phyloP scores from a whole-genome alignment of 37 sponge, comb jelly and placozoan species.

The Oopsacas minuta region DNA sequence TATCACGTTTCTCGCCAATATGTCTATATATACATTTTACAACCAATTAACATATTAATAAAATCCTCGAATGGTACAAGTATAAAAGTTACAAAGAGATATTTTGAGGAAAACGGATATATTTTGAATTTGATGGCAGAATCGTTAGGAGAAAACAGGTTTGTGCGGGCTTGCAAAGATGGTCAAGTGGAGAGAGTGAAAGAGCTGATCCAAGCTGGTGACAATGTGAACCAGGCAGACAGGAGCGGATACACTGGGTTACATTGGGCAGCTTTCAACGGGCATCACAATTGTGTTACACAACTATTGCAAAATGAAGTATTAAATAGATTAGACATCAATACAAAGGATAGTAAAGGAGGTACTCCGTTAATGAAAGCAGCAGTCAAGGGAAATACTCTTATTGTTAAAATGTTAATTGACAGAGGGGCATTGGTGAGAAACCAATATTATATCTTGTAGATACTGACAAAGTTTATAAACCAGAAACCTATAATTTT shows the following conservation, averaged over 20 bases:
- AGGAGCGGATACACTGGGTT: not conserved
- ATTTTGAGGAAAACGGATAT: not conserved
- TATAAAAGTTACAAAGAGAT: not conserved
- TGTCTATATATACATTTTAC: not conserved
- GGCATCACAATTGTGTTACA: not conserved
- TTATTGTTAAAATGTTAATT: not conserved
- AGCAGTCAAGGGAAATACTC: not conserved
- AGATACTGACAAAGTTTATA: too few relatives aligned
- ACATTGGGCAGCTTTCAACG: conserved; percentile 11
- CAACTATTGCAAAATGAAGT: not conserved
- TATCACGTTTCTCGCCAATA: not conserved
- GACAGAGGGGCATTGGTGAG: not conserved
- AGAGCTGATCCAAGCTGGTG: not conserved
- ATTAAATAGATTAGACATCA: not conserved
- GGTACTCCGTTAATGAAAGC: not conserved
- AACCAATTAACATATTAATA: not conserved
- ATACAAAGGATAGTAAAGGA: not conserved
- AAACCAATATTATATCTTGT: not conserved
- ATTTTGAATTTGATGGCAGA: not conserved
- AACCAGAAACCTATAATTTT: too few relatives aligned
- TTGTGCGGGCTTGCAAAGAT: not conserved
- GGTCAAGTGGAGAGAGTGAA: not conserved
- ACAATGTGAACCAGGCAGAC: not conserved
- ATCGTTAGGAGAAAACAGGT: not conserved
- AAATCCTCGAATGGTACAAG: not conserved